Percentiles rank a stretch among this genome's conserved stretches.
These are phyloP conservation scores for Oligia fasciuncula DNA, from an alignment of 2,888 invertebrate species.

Conservation along the genomic window DNA sequence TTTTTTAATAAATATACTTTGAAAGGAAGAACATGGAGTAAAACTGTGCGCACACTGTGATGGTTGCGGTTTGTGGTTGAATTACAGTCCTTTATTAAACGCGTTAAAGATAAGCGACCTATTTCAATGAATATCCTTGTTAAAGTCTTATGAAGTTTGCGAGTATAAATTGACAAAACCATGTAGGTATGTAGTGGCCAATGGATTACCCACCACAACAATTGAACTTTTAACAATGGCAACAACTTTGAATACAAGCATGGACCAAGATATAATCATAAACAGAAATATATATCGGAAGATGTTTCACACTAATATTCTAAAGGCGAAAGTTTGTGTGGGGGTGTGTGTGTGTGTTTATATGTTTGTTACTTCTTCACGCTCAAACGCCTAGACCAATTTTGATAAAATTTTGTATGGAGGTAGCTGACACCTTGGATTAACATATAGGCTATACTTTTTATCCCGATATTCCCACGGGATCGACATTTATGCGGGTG, in stretches of 20 bases:
- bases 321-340: too few relatives aligned
- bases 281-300: not conserved
- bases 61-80: constrained; percentile 38
- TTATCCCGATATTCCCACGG: too few relatives aligned
- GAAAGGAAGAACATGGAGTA: constrained; percentile 72
- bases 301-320: not conserved
- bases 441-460: too few relatives aligned
- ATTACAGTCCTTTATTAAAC: constrained; percentile 13
- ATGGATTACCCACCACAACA: constrained; percentile 1
- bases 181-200: too few relatives aligned
- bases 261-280: not conserved
- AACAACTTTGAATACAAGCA: not conserved
- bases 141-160: not conserved
- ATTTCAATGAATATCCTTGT: not conserved
- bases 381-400: too few relatives aligned
- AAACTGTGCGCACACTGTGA: constrained; percentile 67
- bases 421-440: too few relatives aligned
- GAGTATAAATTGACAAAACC: not conserved
- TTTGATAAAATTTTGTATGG: too few relatives aligned
- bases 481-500: too few relatives aligned
- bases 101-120: not conserved
- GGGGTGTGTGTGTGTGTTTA: too few relatives aligned
- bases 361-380: too few relatives aligned
- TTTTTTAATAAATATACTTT: constrained; percentile 69
- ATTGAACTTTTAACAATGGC: not conserved